Conservation (phyloP, 2,797 vertebrate species). For the Muraenolepis orangiensis region DNA sequence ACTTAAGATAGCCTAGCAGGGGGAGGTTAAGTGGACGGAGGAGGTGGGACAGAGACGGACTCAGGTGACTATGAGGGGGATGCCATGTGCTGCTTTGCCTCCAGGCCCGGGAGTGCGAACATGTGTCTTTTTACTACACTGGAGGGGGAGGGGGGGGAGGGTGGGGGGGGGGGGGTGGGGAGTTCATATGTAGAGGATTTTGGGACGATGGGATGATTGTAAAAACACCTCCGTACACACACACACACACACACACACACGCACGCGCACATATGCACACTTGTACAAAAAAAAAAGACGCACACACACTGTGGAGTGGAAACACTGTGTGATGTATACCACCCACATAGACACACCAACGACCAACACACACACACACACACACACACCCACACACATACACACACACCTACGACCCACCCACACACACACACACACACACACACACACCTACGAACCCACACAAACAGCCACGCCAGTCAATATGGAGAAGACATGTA, state of each 20-base stretch:
- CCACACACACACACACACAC: neutral
- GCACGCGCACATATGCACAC: conserved; percentile 26
- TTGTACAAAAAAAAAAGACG: neutral
- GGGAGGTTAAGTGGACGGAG: conserved; percentile 39
- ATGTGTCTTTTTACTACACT: conserved; percentile 50
- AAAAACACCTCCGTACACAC: conserved; percentile 43
- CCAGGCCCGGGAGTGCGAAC: conserved; percentile 48
- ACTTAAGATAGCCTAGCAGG: conserved; percentile 56
- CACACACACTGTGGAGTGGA: neutral
- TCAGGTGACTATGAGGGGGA: conserved; percentile 28
- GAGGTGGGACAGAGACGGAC: conserved; percentile 25
- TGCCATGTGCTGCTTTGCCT: conserved; percentile 58
- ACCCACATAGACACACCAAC: neutral
- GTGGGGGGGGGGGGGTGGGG: neutral
- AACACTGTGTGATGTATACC: neutral
- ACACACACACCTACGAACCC: no score
- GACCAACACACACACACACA: neutral
- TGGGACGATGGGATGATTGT: conserved; percentile 48
- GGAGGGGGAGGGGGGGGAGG: conserved; percentile 20
- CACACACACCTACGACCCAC: neutral
- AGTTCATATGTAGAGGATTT: conserved; percentile 46
- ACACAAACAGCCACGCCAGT: conserved; percentile 11
- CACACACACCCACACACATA: neutral
- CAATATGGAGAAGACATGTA: conserved; percentile 46
- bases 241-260: conserved; percentile 16